Base-by-base conservation (phyloP, 37 sponge, comb jelly and placozoan species). In the Diacarnus erythraeanus region DNA sequence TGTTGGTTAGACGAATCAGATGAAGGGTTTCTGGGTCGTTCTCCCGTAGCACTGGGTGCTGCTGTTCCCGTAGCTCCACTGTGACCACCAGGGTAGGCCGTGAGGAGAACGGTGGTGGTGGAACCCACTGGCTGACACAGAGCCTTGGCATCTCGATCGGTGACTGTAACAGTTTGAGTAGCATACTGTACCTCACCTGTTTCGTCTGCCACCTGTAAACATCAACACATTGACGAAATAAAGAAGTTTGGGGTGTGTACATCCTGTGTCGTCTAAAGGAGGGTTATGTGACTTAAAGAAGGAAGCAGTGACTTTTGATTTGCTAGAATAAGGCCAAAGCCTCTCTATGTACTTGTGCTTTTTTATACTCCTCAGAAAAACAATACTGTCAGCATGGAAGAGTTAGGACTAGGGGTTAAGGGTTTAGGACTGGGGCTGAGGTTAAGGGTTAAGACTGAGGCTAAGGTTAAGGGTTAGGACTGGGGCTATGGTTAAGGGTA, bases 111-210 rank as follows among this genome's bases (percentile, higher is more conserved):
- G 31, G 91, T 91, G 15, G 91, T 91, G 47, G 91, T 91, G 38
- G 91, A 82, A 33, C 91, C 91, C 0, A 86, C 87, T 0, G 91
- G 91, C 76, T 91, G 91, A 15, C 91, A 87, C 36, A 91, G 70
- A 23, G 91, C 91, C 57, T 91, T 86, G 79, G 91, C 83, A 44
- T 91, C 91, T 43, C 76, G 70, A 3, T 83, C 91, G 0, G 86
- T 82, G 15, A 91, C 91, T 22, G 91, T 91, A 2, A 91, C 91
- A 8, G 87, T 86, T 57, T 91, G 91, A 43, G 91, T 91, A 42
- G 91, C 91, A 63, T 91, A 91, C 75, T 91, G 91, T 0, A 91
- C 91, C 63, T 91, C 86, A 21, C 91, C 91, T 15, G 91, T 86
- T 56, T 91, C 87, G 68, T 91, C 91, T 25, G 91, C 91, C 31